These are phyloP conservation scores for Microdon myrmicae DNA, from an alignment of 2,888 invertebrate genomes.

Conservation along the genomic window DNA sequence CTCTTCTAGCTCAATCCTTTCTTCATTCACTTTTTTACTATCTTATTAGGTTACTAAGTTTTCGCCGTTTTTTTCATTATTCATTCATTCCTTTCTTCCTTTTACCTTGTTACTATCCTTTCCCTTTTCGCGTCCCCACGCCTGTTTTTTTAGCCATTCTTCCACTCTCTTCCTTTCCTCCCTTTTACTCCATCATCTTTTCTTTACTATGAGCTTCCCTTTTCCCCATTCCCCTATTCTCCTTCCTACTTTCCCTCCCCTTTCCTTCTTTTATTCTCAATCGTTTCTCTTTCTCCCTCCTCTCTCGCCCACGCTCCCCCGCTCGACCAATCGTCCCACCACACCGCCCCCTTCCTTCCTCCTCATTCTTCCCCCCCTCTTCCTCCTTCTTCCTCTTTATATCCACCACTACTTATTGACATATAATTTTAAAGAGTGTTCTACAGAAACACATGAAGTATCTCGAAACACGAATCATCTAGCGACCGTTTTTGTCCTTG, in stretches of 20 bases:
- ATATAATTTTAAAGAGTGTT: too few species aligned
- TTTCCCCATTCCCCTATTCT: slow-evolving; percentile 11
- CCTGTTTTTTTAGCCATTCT: background rate
- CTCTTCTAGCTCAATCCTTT: background rate
- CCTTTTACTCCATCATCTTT: background rate
- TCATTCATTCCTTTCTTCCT: slow-evolving; percentile 23
- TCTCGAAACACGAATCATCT: too few species aligned
- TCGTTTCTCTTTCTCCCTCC: background rate
- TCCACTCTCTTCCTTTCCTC: background rate
- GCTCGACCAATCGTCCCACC: too few species aligned
- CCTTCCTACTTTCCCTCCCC: too few species aligned
- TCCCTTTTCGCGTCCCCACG: slow-evolving; percentile 13
- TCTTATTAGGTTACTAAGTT: slow-evolving; percentile 31
- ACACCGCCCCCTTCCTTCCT: too few species aligned
- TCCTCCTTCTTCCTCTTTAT: too few species aligned
- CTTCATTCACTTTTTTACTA: too few species aligned
- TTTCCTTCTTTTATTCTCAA: slow-evolving; percentile 36
- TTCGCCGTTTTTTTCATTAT: slow-evolving; percentile 19
- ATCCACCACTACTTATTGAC: too few species aligned
- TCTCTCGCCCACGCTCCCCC: too few species aligned
- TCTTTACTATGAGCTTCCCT: background rate
- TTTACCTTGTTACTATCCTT: slow-evolving; percentile 9
- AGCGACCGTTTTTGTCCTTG: too few species aligned
- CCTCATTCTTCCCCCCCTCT: too few species aligned
- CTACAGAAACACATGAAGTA: too few species aligned